These are phyloP conservation scores for Luperina nickerlii DNA, from an alignment of 2,888 invertebrate genomes.

Conservation along the genomic window DNA sequence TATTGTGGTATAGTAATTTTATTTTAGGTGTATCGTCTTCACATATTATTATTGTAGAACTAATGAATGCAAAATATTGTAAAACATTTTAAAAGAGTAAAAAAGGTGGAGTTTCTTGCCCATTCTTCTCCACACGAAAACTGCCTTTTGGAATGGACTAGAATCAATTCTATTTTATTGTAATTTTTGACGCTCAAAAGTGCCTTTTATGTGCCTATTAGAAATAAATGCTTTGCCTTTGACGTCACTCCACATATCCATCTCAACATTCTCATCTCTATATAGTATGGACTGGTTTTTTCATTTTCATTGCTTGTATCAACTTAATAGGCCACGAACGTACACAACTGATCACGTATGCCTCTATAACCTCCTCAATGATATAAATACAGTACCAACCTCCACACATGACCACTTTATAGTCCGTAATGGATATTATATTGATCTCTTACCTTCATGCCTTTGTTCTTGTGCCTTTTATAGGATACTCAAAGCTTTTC, in stretches of 20 bases:
- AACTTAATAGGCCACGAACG: not conserved
- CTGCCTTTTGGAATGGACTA: too few relatives aligned
- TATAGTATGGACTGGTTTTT: not conserved
- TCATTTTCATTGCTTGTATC: not conserved
- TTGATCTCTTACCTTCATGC: slow-evolving; percentile 32
- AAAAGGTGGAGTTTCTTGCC: too few relatives aligned
- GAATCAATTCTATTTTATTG: too few relatives aligned
- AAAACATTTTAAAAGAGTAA: too few relatives aligned
- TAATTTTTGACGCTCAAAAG: too few relatives aligned
- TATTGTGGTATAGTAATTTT: too few relatives aligned
- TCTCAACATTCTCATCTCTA: not conserved
- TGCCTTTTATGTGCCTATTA: too few relatives aligned
- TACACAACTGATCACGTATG: not conserved
- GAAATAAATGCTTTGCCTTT: too few relatives aligned
- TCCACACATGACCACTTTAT: not conserved
- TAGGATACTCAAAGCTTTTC: not conserved
- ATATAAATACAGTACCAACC: slow-evolving; percentile 6
- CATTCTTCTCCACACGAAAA: too few relatives aligned
- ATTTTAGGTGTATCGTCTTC: too few relatives aligned
- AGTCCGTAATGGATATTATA: slow-evolving; percentile 49
- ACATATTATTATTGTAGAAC: too few relatives aligned
- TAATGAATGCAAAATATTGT: too few relatives aligned
- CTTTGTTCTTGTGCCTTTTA: slow-evolving; percentile 37
- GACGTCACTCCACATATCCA: not conserved
- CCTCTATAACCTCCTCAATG: not conserved